phyloP scores from a whole-genome alignment of 2,888 invertebrate genomes.

The Acrocyrtus sp. region DNA sequence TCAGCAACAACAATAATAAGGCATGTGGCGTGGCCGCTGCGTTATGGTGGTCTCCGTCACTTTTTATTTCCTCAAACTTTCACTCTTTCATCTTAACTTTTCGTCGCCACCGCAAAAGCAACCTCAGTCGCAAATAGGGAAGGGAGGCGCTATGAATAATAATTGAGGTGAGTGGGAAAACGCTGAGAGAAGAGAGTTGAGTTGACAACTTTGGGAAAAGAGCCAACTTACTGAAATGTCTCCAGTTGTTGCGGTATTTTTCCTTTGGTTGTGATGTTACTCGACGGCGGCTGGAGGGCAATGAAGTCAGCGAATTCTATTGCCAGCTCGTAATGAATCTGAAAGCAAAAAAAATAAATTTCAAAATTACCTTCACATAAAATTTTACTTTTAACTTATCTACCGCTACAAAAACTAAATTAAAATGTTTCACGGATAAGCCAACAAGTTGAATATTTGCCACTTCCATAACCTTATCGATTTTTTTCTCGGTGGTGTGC shows the following conservation, averaged over 20 bases:
- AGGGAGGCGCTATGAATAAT: constrained; percentile 46
- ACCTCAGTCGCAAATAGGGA: constrained; percentile 39
- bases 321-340: constrained; percentile 62
- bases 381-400: no score
- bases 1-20: constrained; percentile 8
- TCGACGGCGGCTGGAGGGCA: constrained; percentile 56
- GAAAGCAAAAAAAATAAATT: constrained; percentile 33
- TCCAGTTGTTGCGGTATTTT: constrained; percentile 60
- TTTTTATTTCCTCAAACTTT: constrained; percentile 23
- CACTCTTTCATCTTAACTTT: constrained; percentile 31
- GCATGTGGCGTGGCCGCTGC: background rate
- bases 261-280: constrained; percentile 58
- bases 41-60: constrained; percentile 15
- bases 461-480: no score
- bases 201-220: constrained; percentile 36
- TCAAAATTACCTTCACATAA: constrained; percentile 14
- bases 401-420: no score
- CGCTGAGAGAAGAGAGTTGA: constrained; percentile 14
- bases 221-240: constrained; percentile 59
- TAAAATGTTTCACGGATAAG: background rate
- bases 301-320: constrained; percentile 61
- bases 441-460: no score
- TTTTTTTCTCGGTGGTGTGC: no score
- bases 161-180: constrained; percentile 35
- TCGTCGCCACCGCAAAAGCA: no score